Conservation (phyloP, 2,888 invertebrate species). For the Pachycephus smyrnensis region DNA sequence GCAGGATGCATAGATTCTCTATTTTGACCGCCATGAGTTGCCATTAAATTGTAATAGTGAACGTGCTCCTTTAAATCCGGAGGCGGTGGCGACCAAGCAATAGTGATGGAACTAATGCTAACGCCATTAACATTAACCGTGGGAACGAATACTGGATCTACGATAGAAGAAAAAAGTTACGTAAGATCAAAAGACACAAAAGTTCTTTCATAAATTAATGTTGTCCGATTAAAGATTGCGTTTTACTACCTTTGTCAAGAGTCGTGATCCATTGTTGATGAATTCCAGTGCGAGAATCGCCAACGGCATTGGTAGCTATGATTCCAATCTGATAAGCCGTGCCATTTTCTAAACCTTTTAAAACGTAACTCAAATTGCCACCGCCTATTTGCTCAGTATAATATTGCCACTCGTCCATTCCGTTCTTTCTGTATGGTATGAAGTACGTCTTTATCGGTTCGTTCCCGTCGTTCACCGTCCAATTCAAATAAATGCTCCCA, state of each 20-base stretch:
- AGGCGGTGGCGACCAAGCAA: slow-evolving; percentile 82
- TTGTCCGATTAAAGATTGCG: slow-evolving; percentile 7
- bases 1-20: slow-evolving; percentile 74
- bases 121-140: slow-evolving; percentile 81
- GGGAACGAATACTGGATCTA: slow-evolving; percentile 83
- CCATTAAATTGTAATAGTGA: slow-evolving; percentile 80
- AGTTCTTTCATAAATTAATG: slow-evolving; percentile 3
- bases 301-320: slow-evolving; percentile 76
- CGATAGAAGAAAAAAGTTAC: neutral
- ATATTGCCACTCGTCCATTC: slow-evolving; percentile 71
- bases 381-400: slow-evolving; percentile 73
- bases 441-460: slow-evolving; percentile 74
- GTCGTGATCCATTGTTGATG: slow-evolving; percentile 73
- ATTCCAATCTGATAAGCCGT: slow-evolving; percentile 78
- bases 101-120: slow-evolving; percentile 80
- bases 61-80: slow-evolving; percentile 76
- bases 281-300: slow-evolving; percentile 70
- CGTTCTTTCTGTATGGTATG: slow-evolving; percentile 70
- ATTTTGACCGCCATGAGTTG: slow-evolving; percentile 67
- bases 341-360: slow-evolving; percentile 74
- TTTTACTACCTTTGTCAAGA: slow-evolving; percentile 68
- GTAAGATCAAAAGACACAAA: neutral
- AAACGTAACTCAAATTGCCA: slow-evolving; percentile 76
- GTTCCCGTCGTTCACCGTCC: slow-evolving; percentile 85
- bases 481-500: slow-evolving; percentile 82